Evolutionary conservation across 2,797 vertebrate genomes (phyloP).

Genomic region (Trachurus trachurus): DNA sequence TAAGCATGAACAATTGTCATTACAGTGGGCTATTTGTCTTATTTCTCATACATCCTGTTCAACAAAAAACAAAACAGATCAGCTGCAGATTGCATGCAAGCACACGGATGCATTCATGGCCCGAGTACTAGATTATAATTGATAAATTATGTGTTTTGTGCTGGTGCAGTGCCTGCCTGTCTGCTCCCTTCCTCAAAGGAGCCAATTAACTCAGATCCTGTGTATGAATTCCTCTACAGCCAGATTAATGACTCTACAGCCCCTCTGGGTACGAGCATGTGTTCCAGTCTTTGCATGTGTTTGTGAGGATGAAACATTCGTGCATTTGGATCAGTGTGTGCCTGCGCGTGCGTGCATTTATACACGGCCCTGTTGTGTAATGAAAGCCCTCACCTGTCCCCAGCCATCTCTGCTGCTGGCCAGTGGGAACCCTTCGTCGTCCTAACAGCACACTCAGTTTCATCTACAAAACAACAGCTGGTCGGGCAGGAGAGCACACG

Average conservation of each 20-base stretch:
- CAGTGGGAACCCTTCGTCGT: constrained; percentile 53
- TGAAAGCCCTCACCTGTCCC: constrained; percentile 77
- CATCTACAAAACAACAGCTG: constrained; percentile 81
- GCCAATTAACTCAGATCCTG: constrained; percentile 44
- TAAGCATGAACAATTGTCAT: constrained; percentile 16
- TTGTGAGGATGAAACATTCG: constrained; percentile 24
- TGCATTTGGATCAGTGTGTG: constrained; percentile 12
- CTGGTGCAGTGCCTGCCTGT: constrained; percentile 6
- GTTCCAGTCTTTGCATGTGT: constrained; percentile 21
- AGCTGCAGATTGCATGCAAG: not conserved
- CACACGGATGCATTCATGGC: constrained; percentile 1
- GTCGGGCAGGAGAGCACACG: constrained; percentile 34
- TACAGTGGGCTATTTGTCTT: not conserved
- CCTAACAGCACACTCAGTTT: constrained; percentile 61
- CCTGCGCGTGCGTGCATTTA: constrained; percentile 22
- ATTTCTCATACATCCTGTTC: not conserved
- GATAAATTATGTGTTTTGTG: constrained; percentile 5
- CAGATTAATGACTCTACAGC: constrained; percentile 46
- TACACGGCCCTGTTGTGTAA: constrained; percentile 54
- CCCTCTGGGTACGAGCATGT: constrained; percentile 11
- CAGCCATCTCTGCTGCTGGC: constrained; percentile 60
- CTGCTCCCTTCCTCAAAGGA: constrained; percentile 22
- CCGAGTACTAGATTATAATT: constrained; percentile 12
- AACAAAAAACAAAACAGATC: constrained; percentile 10
- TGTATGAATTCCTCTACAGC: constrained; percentile 40